Evolutionary conservation across 1,140 invertebrate genomes (phyloP).

Genomic region (Calosoma granatense): DNA sequence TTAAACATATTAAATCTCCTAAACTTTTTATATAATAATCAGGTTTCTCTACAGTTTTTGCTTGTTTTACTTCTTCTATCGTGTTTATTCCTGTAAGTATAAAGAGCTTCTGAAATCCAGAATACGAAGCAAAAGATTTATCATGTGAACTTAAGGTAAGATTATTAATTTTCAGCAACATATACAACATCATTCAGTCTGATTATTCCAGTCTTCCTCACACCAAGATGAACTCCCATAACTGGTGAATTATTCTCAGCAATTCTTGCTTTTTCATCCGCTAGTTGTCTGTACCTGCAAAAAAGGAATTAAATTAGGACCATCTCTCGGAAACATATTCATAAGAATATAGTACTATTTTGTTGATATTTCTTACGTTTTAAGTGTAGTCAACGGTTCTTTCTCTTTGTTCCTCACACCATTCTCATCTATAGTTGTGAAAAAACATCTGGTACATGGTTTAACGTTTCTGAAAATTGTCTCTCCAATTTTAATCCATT

Average conservation of each 20-base stretch:
- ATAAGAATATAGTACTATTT: not conserved
- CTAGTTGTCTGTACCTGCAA: constrained; percentile 34
- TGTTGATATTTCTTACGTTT: constrained; percentile 28
- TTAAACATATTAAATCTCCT: constrained; percentile 15
- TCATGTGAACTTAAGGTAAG: constrained; percentile 25
- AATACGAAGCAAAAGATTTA: constrained; percentile 24
- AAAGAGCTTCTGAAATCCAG: constrained; percentile 26
- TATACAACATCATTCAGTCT: constrained; percentile 32
- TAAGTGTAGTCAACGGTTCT: constrained; percentile 47
- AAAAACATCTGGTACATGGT: constrained; percentile 51
- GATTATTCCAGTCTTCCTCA: constrained; percentile 27
- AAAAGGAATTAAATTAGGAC: not conserved
- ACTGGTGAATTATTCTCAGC: constrained; percentile 28
- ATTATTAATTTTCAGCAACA: constrained; percentile 14
- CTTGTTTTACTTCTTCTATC: constrained; percentile 24
- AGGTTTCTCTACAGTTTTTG: constrained; percentile 19
- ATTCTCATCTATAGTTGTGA: constrained; percentile 47
- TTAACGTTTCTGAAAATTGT: constrained; percentile 49
- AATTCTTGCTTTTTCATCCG: constrained; percentile 26
- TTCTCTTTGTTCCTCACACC: constrained; percentile 37
- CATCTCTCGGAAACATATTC: too few relatives aligned
- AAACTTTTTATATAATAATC: constrained; percentile 27
- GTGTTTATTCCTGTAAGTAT: constrained; percentile 25
- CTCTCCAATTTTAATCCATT: constrained; percentile 55
- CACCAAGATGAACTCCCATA: constrained; percentile 35